Evolutionary conservation across 2,888 invertebrate species (phyloP), one percentile per base, ranked within the genome.

Genomic region (Leucania comma): DNA sequence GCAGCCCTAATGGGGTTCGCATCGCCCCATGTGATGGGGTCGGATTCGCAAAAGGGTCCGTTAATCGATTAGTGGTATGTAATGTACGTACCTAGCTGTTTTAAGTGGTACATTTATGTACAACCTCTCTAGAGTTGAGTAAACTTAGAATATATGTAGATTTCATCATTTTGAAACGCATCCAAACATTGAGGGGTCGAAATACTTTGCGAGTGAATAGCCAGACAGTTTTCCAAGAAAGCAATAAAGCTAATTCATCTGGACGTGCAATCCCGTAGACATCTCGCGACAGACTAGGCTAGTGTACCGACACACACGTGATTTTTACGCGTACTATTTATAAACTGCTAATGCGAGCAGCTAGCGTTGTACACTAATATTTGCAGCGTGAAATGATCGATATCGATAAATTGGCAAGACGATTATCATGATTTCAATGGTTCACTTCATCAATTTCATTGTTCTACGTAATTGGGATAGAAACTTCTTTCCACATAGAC

Each of bases 301-400:
- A 87, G 88, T 86, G 82, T 87, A 86, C 70, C 84, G 80, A 83
- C 79, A 86, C 83, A 87, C 92, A 90, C 88, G 89, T 90, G 90
- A 91, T 88, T 90, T 89, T 90, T 86, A 82, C 90, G 87, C 86
- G 81, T 75, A 87, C 92, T 94, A 94, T 94, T 92, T 91, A 90
- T 94, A 93, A 81, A 50, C 72, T 76, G 65, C 86, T 88, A 88
- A 88, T 88, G 75, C 80, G 80, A 81, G 76, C 74, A 81, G 74
- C 76, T 83, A 80, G 86, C 66, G 84, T 81, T 87, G 87, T 83
- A 86, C 87, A 68, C 87, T 90, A 89, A 91, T 88, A 89, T 86
- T 38, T 56, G 62, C 83, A 85, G 82, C 77, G 89, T 82, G 84
- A 71, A 12, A 61, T 53, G 67, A 76, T 87, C 86, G 85, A 86